Base-by-base conservation (phyloP, 2,888 invertebrate species). In the Incurvaria masculella region DNA sequence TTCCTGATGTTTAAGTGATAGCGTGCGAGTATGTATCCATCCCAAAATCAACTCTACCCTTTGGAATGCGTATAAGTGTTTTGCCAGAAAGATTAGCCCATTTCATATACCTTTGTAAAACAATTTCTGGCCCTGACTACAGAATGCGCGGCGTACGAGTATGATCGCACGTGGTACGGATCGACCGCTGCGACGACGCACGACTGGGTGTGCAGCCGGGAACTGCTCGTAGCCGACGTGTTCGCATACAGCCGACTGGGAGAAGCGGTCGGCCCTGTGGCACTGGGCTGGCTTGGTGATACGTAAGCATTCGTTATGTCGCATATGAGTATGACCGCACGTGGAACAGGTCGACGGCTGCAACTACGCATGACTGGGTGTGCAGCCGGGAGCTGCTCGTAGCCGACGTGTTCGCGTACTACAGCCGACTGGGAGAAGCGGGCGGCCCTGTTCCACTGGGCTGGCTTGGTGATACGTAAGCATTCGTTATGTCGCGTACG, bases 211-310 rank as follows among this genome's bases (percentile, higher is more conserved):
- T 71, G 70, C 49, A 58, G 63, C 43, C 58, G 63, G 45, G 69
- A 69, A 53, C 48, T 71, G 26, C 57, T 68, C 39, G 62, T 66
- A 1, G 62, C 63, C 10, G 66, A 69, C 55, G 60, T 66, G 46
- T 60, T 64, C 45, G 61, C 67, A 1, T 66, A 64, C 23, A 64
- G 59, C 27, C 64, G 61, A 57, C 55, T 65, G 16, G 64, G 63
- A 17, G 71, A 71, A 57, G 58, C 61, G 8, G 21, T 65, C 14
- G 71, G 69, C 43, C 66, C 69, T 16, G 47, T 69, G 20, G 48
- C 64, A 48, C 67, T 71, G 49, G 70, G 70, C 41, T 69, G 69
- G 69, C 63, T 67, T 52, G 69, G 69, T 44, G 71, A 71, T 47
- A 51, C 57, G 71, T 71, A 52, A 53, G 69, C 65, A 54, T 17